phyloP scores from a whole-genome alignment of 2,797 vertebrate genomes.

The Okamejei kenojei region DNA sequence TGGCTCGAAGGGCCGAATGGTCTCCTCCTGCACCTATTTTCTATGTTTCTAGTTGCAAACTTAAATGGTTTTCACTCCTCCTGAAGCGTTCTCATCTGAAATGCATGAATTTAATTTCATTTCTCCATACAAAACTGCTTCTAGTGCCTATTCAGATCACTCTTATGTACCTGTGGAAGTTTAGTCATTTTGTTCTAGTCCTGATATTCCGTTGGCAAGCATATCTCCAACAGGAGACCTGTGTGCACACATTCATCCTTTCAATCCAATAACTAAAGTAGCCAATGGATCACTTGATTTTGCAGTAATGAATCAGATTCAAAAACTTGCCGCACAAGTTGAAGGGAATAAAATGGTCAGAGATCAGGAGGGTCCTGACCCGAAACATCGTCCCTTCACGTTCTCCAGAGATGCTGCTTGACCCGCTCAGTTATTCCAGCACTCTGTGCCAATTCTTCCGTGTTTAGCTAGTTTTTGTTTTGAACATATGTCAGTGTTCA shows the following conservation, averaged over 20 bases:
- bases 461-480: background rate
- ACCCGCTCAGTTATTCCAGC: too few relatives aligned
- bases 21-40: too few relatives aligned
- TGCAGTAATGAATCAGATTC: background rate
- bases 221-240: too few relatives aligned
- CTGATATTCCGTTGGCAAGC: too few relatives aligned
- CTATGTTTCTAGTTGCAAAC: too few relatives aligned
- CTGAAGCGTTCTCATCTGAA: background rate
- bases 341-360: background rate
- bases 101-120: background rate
- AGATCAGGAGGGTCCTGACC: too few relatives aligned
- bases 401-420: too few relatives aligned
- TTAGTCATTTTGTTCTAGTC: background rate
- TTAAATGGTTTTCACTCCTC: background rate
- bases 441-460: background rate
- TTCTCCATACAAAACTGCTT: background rate
- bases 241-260: background rate
- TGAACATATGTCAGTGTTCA: background rate
- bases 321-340: background rate
- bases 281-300: background rate
- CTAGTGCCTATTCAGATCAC: background rate
- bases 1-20: too few relatives aligned
- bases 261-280: background rate
- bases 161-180: background rate
- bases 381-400: too few relatives aligned